Evolutionary conservation across 2,888 invertebrate species (phyloP).

Genomic region (Creontiades dilutus): DNA sequence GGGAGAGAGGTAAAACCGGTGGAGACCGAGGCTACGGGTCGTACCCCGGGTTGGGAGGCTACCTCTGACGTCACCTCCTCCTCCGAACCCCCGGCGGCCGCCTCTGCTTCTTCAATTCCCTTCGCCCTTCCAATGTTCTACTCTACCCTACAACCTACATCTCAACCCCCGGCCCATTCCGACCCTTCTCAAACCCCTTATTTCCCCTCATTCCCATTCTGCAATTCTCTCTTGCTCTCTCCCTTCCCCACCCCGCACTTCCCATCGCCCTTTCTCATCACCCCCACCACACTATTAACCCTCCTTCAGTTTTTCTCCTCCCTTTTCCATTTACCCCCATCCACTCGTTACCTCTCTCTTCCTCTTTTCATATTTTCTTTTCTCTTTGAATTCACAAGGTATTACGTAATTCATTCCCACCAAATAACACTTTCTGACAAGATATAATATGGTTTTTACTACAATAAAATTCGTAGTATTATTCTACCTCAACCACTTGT

Average conservation of each 20-base stretch:
- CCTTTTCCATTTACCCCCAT: constrained; percentile 10
- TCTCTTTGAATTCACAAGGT: constrained; percentile 30
- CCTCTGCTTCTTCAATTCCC: constrained; percentile 25
- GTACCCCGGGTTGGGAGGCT: constrained; percentile 7
- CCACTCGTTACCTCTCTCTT: constrained; percentile 26
- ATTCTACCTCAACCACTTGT: neutral
- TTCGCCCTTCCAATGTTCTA: constrained; percentile 37
- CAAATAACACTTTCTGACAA: neutral
- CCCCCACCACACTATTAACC: constrained; percentile 29
- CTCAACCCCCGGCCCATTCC: neutral
- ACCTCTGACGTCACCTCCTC: constrained; percentile 11
- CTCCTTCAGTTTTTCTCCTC: neutral
- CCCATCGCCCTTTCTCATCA: neutral
- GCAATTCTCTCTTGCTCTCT: constrained; percentile 15
- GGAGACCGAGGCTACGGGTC: neutral
- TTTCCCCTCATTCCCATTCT: constrained; percentile 40
- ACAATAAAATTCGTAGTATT: no score
- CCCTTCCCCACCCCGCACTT: neutral
- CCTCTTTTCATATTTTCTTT: neutral
- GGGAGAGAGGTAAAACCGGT: neutral
- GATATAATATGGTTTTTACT: neutral
- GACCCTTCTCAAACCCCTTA: constrained; percentile 38
- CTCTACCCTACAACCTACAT: constrained; percentile 39
- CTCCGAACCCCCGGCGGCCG: neutral
- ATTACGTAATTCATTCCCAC: constrained; percentile 14